phyloP scores from a whole-genome alignment of 1,140 invertebrate genomes.

The Brachionus calyciflorus region DNA sequence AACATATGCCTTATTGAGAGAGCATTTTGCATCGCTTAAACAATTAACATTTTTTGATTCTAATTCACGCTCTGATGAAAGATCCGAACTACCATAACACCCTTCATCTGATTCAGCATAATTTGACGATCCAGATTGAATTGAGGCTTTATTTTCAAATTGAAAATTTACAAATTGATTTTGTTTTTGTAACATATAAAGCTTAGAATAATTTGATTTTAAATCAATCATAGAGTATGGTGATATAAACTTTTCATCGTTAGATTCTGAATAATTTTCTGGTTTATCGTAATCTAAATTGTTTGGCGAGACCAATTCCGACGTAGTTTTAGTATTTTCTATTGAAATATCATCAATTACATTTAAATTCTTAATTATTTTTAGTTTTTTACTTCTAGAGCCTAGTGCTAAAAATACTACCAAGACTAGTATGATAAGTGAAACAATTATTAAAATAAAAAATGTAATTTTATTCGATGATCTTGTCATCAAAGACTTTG shows the following conservation, averaged over 20 bases:
- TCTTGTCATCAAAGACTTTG: not conserved
- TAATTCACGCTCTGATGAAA: conserved; percentile 8
- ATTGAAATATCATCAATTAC: not conserved
- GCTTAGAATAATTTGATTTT: conserved; percentile 1
- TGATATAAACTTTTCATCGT: not conserved
- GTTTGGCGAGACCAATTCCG: no score
- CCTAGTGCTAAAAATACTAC: not conserved
- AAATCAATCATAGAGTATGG: not conserved
- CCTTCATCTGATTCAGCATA: conserved; percentile 35
- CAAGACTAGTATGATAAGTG: not conserved
- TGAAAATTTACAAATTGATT: not conserved
- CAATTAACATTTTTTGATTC: not conserved
- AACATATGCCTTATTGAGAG: no score
- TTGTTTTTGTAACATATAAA: not conserved
- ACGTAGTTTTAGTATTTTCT: no score
- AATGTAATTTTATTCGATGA: not conserved
- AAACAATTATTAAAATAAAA: not conserved
- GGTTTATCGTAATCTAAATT: conserved; percentile 25
- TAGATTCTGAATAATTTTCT: not conserved
- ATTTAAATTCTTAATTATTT: not conserved
- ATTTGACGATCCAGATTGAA: not conserved
- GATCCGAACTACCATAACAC: conserved; percentile 35
- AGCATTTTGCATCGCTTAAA: no score
- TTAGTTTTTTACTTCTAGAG: not conserved
- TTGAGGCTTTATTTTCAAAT: not conserved